Evolutionary conservation across 2,113 vertebrate species (phyloP).

Genomic region (Cettia cetti): DNA sequence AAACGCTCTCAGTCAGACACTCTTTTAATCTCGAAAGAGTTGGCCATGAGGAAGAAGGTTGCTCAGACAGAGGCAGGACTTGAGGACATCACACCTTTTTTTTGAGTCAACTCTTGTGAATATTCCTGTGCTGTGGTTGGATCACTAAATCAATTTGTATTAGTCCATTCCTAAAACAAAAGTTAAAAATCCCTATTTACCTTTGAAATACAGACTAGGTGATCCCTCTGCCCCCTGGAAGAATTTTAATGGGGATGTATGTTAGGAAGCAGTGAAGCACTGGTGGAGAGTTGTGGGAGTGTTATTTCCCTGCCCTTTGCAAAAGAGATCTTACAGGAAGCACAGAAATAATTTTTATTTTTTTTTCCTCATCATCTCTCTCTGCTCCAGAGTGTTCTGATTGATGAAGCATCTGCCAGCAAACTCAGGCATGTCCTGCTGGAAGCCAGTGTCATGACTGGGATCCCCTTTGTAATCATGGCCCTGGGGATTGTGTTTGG

Average conservation of each 20-base stretch:
- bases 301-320: neutral
- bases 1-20: neutral
- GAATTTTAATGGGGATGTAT: neutral
- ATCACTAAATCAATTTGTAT: neutral
- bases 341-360: neutral
- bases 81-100: neutral
- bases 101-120: neutral
- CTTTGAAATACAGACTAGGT: neutral
- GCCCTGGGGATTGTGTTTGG: conserved; percentile 83
- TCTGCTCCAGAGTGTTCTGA: conserved; percentile 79
- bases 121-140: neutral
- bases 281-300: neutral
- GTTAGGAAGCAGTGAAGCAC: neutral
- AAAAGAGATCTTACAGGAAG: neutral
- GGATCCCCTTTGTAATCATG: conserved; percentile 88
- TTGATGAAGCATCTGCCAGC: conserved; percentile 80
- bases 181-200: neutral
- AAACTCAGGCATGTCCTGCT: conserved; percentile 71
- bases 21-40: neutral
- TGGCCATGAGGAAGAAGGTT: neutral
- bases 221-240: neutral
- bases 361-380: neutral
- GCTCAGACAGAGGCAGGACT: neutral
- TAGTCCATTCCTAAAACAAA: neutral
- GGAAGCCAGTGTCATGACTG: conserved; percentile 75